Evolutionary conservation across 1,140 invertebrate genomes (phyloP), one percentile per base, ranked within the genome.

Genomic region (Trichogramma pretiosum): DNA sequence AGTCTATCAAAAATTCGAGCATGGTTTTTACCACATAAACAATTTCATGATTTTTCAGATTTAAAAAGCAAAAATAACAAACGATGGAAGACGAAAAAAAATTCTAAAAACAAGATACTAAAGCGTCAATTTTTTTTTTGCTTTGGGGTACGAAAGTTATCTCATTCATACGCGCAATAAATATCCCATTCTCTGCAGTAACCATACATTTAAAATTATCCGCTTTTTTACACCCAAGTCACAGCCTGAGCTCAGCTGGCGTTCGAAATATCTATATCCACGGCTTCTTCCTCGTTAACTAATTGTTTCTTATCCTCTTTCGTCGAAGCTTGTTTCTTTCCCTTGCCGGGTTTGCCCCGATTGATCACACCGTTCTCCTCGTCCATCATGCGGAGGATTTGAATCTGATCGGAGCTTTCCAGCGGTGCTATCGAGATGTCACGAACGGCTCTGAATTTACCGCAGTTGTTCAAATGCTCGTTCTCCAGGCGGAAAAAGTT

Each of bases 401-500:
- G 79, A 1, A 80, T 83, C 68, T 94, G 90, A 75, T 96, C 90
- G 4, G 87, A 92, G 42, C 88, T 87, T 70, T 96, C 91, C 17
- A 98, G 82, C 0, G 96, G 96, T 9, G 93, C 93, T 18, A 99
- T 93, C 0, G 92, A 97, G 50, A 99, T 99, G 67, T 99, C 96
- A 17, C 97, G 72, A 0, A 99, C 96, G 3, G 96, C 96, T 63
- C 96, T 77, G 75, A 99, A 99, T 75, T 98, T 93, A 72, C 96
- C 96, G 74, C 95, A 99, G 74, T 99, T 99, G 73, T 99, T 99
- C 5, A 99, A 74, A 78, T 99, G 97, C 63, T 99, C 97, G 73
- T 99, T 99, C 74, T 99, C 97, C 53, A 99, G 68, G 1, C 97
- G 94, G 75, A 99, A 98, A 68, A 95, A 99, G 71, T 99, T 99